Conservation (phyloP, 2,113 vertebrate species). For the Pituophis catenifer region DNA sequence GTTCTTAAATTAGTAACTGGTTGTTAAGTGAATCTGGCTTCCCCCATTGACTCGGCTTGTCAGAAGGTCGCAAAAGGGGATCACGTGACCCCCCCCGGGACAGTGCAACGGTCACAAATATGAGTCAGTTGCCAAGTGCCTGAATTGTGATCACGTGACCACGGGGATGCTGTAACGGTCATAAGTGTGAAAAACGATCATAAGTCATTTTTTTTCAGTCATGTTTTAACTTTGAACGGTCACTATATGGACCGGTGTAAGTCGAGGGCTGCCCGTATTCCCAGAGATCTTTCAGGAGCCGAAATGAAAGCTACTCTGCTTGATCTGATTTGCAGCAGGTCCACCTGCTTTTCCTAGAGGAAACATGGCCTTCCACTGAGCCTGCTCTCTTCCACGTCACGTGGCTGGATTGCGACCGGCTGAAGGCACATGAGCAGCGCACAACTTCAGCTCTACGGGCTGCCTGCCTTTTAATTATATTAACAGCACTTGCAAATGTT, state of each 20-base stretch:
- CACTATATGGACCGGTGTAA: background rate
- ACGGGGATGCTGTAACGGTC: no score
- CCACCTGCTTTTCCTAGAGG: no score
- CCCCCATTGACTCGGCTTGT: background rate
- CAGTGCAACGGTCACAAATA: background rate
- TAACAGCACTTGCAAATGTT: background rate
- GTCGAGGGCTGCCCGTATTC: background rate
- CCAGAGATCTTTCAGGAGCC: background rate
- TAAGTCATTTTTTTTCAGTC: no score
- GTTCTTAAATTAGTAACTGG: background rate
- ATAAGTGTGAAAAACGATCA: no score
- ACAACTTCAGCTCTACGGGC: rapidly evolving
- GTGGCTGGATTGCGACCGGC: background rate
- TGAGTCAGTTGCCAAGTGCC: background rate
- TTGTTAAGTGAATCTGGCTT: background rate
- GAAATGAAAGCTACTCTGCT: rapidly evolving
- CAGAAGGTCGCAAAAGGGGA: background rate
- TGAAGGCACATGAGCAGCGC: rapidly evolving
- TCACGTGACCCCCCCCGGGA: background rate
- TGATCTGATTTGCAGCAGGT: background rate
- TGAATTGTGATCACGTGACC: background rate
- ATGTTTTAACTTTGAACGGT: background rate
- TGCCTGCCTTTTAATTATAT: rapidly evolving
- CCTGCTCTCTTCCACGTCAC: background rate
- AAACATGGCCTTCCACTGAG: no score